phyloP scores from a whole-genome alignment of 2,888 invertebrate genomes.

The Aphodius granarius region DNA sequence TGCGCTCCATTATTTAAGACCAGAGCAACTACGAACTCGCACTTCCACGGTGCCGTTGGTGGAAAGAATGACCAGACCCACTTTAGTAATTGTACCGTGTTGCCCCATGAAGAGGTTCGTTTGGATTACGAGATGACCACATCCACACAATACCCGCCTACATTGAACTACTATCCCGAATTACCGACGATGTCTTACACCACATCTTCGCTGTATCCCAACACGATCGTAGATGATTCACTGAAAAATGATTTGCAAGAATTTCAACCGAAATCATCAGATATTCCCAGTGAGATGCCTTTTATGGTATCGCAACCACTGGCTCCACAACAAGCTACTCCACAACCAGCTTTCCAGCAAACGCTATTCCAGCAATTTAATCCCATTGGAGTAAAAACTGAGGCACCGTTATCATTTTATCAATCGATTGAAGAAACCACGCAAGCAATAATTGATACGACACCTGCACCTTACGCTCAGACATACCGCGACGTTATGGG shows the following conservation, averaged over 20 bases:
- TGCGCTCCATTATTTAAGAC: not conserved
- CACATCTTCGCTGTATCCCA: not conserved
- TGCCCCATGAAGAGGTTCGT: not conserved
- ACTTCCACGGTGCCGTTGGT: not conserved
- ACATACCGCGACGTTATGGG: not conserved
- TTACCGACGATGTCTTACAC: not conserved
- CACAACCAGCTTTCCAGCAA: not conserved
- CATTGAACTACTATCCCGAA: not conserved
- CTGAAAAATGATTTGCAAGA: not conserved
- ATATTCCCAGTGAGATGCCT: not conserved
- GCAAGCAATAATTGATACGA: not conserved
- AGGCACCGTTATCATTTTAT: not conserved
- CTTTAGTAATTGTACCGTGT: not conserved
- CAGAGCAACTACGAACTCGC: not conserved
- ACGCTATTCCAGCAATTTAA: not conserved
- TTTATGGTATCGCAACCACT: not conserved
- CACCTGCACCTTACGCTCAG: not conserved
- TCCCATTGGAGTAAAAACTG: not conserved
- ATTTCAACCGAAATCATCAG: not conserved
- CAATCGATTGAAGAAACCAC: not conserved
- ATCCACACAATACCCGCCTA: not conserved
- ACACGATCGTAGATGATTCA: not conserved
- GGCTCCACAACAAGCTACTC: not conserved
- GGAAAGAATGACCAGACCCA: not conserved
- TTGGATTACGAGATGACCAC: not conserved